Evolutionary conservation across 2,113 vertebrate genomes (phyloP).

Genomic region (Phoxinus phoxinus): DNA sequence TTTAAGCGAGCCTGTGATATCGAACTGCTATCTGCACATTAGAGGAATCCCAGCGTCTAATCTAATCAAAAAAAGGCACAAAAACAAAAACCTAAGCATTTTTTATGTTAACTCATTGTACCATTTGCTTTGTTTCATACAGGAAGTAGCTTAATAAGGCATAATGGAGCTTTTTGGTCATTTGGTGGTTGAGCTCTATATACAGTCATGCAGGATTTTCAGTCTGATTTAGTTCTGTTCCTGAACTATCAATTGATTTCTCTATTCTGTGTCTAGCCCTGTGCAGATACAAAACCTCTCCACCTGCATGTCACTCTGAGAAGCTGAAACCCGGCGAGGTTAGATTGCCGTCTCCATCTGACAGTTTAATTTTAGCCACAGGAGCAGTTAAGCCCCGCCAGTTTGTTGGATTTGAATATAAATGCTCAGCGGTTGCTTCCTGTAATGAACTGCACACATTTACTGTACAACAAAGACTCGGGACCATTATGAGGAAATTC

Average conservation of each 20-base stretch:
- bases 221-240: neutral
- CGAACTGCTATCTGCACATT: neutral
- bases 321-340: constrained; percentile 10
- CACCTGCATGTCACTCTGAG: constrained; percentile 3
- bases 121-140: neutral
- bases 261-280: neutral
- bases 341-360: constrained; percentile 32
- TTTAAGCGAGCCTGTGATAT: neutral
- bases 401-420: constrained; percentile 42
- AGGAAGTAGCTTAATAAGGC: neutral
- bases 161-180: neutral
- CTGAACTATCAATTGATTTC: constrained; percentile 21
- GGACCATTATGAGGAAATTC: neutral
- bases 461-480: neutral
- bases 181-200: constrained; percentile 3
- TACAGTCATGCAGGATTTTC: neutral
- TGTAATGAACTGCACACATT: neutral
- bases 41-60: neutral
- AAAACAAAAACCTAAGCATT: constrained; percentile 7
- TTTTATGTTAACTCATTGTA: neutral
- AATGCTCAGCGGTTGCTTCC: constrained; percentile 29
- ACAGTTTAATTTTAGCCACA: constrained; percentile 52
- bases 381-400: constrained; percentile 41
- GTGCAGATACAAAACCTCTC: neutral
- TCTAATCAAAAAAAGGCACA: neutral